Base-by-base conservation (phyloP, 2,888 invertebrate species). In the Amorpha juglandis region DNA sequence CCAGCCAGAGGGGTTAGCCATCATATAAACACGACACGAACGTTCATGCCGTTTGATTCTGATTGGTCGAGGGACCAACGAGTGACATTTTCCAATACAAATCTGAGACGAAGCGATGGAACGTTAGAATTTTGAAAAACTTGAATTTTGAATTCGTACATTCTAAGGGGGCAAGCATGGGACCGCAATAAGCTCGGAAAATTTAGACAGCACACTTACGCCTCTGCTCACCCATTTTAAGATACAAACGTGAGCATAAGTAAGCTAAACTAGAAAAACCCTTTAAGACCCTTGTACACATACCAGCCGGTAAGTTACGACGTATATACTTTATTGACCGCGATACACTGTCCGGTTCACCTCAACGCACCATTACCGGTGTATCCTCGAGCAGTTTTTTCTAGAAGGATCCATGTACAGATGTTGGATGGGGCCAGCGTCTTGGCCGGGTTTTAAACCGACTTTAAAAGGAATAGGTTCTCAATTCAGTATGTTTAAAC, bases 331-430 rank as follows among this genome's bases (percentile, higher is more conserved):
- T 51, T 65, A 62, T 65, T 58, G 62, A 38, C 42, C 51, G 11
- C 65, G 42, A 52, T 52, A 55, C 45, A 27, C 42, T 19, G 47
- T 63, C 66, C 66, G 52, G 66, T 66, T 63, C 63, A 62, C 62
- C 62, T 51, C 38, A 62, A 3, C 63, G 27, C 48, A 38, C 50
- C 63, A 63, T 51, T 48, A n/a, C 35, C 38, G 38, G 42, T 19
- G 12, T 63, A 50, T 63, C 51, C 63, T 63, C 50, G 14, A 14
- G 45, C 14, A 11, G 45, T 63, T 63, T 63, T 27, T 63, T 63
- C 35, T 50, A 51, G 63, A 11, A 45, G 45, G 51, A 51, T 51
- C 19, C 63, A 35, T 19, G 38, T 50, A 50, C 19, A 38, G 38
- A 38, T 7, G 38, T 38, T 38, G 50, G 8, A 50, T 50, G 8